Base-by-base conservation (phyloP, 2,113 vertebrate species). In the Rattus rattus region DNA sequence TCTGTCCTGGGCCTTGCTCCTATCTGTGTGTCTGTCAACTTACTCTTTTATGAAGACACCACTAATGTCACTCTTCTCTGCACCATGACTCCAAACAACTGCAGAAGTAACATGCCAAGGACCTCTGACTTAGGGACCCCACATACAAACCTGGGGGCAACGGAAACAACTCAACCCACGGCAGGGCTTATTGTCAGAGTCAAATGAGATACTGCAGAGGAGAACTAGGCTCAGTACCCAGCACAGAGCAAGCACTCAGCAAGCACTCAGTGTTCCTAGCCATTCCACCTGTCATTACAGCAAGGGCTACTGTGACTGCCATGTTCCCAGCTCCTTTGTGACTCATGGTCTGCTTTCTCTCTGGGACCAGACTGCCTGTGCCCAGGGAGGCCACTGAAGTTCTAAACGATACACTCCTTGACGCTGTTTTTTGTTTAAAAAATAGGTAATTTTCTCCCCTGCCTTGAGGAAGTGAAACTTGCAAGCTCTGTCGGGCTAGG, bases 391-490 rank as follows among this genome's bases (percentile, higher is more conserved):
- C 95, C 73, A 69, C 13, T 20, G 54, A 92, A 63, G 76, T 33
- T 76, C 56, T 13, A 83, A 67, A 56, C 14, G 86, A 95, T n/a
- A 79, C 39, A 89, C 76, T 61, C 95, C 95, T 43, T 91, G 89
- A 90, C 87, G 86, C 72, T 77, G 83, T 83, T 70, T 96, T 96
- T 67, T 63, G 65, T 86, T 91, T 95, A 95, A 73, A 59, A 84
- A 59, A 93, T 33, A 93, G 87, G 69, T 94, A 88, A 69, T 86
- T 95, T 88, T 87, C 39, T 56, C 8, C 20, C 39, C 91, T 90
- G 95, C 96, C 77, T 96, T 24, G 54, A 92, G 80, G 88, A 97
- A 96, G 86, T 96, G 85, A 94, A 92, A 94, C 94, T 88, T 94
- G 63, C 52, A 94, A 89, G 72, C 89, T 95, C 65, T 93, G 94